Percentiles rank a stretch among this genome's conserved stretches.
Conservation (phyloP, 2,113 vertebrate genomes). For the Podarcis raffonei region DNA sequence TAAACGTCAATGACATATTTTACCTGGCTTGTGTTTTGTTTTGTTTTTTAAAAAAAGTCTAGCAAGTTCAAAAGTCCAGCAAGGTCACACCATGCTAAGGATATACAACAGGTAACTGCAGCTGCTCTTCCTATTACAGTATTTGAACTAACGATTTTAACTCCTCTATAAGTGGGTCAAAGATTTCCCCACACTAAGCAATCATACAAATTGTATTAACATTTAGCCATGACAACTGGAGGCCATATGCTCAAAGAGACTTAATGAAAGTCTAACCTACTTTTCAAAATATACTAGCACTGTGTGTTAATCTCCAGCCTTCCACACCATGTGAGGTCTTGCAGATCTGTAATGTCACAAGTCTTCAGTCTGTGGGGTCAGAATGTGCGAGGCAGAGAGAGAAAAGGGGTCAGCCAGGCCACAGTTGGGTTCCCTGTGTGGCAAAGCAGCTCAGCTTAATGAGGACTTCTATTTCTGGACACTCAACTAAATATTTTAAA, state of each 20-base stretch:
- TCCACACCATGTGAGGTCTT: rapidly evolving
- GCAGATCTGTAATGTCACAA: not conserved
- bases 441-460: not conserved
- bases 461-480: slow-evolving; percentile 17
- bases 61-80: not conserved
- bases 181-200: slow-evolving; percentile 15
- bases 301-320: slow-evolving; percentile 8
- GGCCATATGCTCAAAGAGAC: not conserved
- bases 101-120: not conserved
- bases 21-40: not conserved
- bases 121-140: not conserved
- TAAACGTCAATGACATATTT: not conserved
- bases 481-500: slow-evolving; percentile 4
- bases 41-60: not conserved
- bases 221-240: not conserved
- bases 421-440: not conserved
- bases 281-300: not conserved
- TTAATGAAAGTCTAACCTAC: not conserved
- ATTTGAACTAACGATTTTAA: slow-evolving; percentile 16
- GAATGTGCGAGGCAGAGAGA: not conserved
- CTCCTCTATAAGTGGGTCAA: slow-evolving; percentile 41
- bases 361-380: not conserved
- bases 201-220: slow-evolving; percentile 22
- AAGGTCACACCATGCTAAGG: not conserved
- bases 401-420: rapidly evolving